These are phyloP conservation scores for Botia kubotai DNA, from an alignment of 2,797 vertebrate genomes.

Conservation along the genomic window DNA sequence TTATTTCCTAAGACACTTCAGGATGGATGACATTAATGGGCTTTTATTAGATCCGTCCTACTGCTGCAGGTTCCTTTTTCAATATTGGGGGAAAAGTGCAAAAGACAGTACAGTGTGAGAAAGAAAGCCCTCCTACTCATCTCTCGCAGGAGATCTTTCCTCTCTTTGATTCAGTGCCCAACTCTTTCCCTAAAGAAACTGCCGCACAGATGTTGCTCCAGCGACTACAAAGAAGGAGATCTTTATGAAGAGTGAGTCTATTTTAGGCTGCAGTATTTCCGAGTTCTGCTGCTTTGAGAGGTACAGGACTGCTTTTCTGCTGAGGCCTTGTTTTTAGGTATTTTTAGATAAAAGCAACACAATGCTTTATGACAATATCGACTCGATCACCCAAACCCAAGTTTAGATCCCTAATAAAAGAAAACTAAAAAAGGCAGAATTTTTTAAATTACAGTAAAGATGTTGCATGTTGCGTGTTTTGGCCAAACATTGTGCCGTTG, in stretches of 20 bases:
- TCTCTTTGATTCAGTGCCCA: conserved; percentile 84
- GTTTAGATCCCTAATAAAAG: conserved; percentile 57
- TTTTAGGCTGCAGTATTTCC: conserved; percentile 81
- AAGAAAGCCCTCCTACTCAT: conserved; percentile 73
- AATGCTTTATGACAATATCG: conserved; percentile 80
- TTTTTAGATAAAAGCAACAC: conserved; percentile 86
- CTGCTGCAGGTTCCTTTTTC: conserved; percentile 70
- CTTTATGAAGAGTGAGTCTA: conserved; percentile 83
- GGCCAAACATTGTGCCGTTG: conserved; percentile 2
- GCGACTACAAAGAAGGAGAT: conserved; percentile 85
- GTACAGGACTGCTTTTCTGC: conserved; percentile 69
- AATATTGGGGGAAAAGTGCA: conserved; percentile 54
- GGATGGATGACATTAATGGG: conserved; percentile 78
- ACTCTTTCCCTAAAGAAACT: conserved; percentile 83
- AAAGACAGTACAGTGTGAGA: conserved; percentile 58
- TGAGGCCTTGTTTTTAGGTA: conserved; percentile 76
- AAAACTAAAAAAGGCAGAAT: conserved; percentile 29
- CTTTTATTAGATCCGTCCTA: conserved; percentile 79
- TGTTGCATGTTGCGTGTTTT: conserved; percentile 13
- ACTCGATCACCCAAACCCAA: conserved; percentile 68
- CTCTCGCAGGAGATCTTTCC: conserved; percentile 79
- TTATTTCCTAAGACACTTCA: conserved; percentile 77
- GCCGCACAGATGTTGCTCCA: conserved; percentile 85
- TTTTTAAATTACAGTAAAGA: conserved; percentile 5
- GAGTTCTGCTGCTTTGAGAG: conserved; percentile 72